Conservation (phyloP, 2,797 vertebrate genomes). For the Acrossocheilus wenchowensis region DNA sequence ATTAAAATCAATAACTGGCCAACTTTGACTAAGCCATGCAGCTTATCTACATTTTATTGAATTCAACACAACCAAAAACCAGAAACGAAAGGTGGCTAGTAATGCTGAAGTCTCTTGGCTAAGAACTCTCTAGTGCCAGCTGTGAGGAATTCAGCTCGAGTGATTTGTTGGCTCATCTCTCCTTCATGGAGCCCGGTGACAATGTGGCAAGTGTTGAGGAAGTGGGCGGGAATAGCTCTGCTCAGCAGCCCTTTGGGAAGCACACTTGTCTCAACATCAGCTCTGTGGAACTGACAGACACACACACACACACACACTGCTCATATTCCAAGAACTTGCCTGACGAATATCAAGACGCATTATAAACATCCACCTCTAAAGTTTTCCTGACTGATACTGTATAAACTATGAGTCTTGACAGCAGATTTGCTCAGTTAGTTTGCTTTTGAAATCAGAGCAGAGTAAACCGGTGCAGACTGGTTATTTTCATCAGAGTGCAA, state of each 20-base stretch:
- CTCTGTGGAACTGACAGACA: conserved; percentile 46
- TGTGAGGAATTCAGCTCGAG: conserved; percentile 42
- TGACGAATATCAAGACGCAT: conserved; percentile 12
- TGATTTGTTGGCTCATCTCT: conserved; percentile 52
- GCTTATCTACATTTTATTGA: background rate
- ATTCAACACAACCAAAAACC: background rate
- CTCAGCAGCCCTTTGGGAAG: conserved; percentile 58
- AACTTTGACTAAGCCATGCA: background rate
- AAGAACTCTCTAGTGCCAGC: conserved; percentile 34
- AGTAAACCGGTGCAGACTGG: conserved; percentile 46
- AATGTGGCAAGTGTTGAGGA: conserved; percentile 54
- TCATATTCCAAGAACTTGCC: conserved; percentile 42
- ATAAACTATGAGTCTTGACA: conserved; percentile 9
- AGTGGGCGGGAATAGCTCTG: conserved; percentile 50
- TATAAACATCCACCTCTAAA: conserved; percentile 33
- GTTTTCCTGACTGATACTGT: conserved; percentile 1
- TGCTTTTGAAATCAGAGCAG: conserved; percentile 30
- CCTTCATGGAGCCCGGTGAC: conserved; percentile 51
- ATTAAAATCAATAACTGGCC: background rate
- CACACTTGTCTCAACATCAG: conserved; percentile 58
- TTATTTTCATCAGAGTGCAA: conserved; percentile 56
- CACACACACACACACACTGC: conserved; percentile 37
- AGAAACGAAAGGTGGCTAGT: background rate
- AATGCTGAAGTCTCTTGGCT: conserved; percentile 9
- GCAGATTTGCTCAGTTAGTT: conserved; percentile 19